phyloP scores from a whole-genome alignment of 2,113 vertebrate species.

The Trematomus loennbergii region DNA sequence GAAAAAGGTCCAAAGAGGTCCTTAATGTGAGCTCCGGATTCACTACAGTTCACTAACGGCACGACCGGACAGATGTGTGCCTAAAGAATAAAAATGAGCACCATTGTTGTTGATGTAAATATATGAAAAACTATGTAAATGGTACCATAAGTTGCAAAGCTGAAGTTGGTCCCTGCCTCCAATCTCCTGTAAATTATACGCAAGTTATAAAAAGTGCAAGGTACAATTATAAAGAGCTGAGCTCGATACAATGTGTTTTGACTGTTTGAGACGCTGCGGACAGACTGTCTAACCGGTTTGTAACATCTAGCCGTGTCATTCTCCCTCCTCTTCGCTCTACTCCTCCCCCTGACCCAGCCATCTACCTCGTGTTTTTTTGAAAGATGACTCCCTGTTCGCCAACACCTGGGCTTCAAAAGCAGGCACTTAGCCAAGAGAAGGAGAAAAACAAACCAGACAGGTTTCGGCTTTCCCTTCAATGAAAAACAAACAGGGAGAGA shows the following conservation, averaged over 20 bases:
- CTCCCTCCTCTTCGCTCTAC: not conserved
- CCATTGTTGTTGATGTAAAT: not conserved
- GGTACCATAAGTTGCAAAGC: not conserved
- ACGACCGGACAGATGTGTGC: not conserved
- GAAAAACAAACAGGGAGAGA: constrained; percentile 51
- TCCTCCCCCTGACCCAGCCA: not conserved
- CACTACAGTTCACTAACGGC: not conserved
- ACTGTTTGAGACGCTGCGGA: constrained; percentile 13
- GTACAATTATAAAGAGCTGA: not conserved
- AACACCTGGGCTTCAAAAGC: constrained; percentile 63
- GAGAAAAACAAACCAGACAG: constrained; percentile 61
- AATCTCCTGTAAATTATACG: not conserved
- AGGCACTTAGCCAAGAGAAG: constrained; percentile 41
- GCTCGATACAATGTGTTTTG: constrained; percentile 28
- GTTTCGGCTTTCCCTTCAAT: constrained; percentile 62
- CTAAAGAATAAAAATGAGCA: not conserved
- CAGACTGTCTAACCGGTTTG: constrained; percentile 51
- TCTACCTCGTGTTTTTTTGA: constrained; percentile 61
- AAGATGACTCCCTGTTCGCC: constrained; percentile 40
- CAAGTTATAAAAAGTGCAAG: not conserved
- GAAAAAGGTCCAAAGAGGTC: not conserved
- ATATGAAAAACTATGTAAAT: not conserved
- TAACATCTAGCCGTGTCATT: not conserved
- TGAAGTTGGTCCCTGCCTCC: not conserved
- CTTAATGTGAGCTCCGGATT: not conserved